These are phyloP conservation scores for Dromococcyx pavoninus DNA, from an alignment of 2,797 vertebrate genomes.

Conservation along the genomic window DNA sequence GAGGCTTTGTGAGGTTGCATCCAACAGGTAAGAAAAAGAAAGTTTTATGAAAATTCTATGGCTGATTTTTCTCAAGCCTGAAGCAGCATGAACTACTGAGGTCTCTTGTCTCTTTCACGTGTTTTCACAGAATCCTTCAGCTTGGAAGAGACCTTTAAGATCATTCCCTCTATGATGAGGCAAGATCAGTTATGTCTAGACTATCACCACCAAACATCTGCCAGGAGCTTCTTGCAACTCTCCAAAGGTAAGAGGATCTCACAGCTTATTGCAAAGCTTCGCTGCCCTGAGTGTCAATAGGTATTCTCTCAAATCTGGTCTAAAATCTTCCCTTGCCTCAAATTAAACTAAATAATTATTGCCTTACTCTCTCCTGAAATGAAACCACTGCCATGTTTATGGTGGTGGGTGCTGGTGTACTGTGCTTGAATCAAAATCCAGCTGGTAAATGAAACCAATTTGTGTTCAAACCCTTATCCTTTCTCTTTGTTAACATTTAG, in stretches of 20 bases:
- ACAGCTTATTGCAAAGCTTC: not conserved
- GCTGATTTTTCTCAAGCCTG: not conserved
- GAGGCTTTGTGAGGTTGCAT: not conserved
- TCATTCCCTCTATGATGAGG: not conserved
- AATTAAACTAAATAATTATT: not conserved
- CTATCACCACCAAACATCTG: not conserved
- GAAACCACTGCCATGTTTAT: not conserved
- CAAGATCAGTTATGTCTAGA: not conserved
- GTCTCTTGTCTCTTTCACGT: not conserved
- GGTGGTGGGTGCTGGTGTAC: no score
- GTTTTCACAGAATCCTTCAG: no score
- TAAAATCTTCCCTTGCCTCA: not conserved
- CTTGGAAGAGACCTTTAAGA: no score
- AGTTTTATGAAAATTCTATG: not conserved
- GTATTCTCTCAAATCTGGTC: not conserved
- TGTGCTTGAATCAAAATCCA: not conserved
- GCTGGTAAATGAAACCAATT: not conserved
- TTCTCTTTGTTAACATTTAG: not conserved
- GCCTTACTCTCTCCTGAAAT: not conserved
- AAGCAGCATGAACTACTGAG: not conserved
- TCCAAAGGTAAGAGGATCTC: not conserved
- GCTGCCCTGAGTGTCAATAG: not conserved
- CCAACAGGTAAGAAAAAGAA: not conserved
- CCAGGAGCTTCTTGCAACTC: not conserved
- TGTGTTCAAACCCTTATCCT: not conserved